Base-by-base conservation (phyloP, 2,888 invertebrate genomes). In the Drosophila borealis region DNA sequence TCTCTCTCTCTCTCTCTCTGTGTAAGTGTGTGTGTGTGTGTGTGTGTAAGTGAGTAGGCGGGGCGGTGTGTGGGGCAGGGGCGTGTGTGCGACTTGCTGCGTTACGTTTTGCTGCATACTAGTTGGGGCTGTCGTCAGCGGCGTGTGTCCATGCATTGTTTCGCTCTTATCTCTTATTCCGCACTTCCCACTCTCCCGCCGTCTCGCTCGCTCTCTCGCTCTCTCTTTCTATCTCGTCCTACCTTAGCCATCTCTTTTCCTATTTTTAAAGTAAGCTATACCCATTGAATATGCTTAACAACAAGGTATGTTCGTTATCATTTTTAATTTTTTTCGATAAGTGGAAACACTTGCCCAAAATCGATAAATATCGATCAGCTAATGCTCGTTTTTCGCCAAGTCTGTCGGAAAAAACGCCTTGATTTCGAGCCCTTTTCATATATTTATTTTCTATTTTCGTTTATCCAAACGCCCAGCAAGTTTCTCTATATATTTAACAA, bases 121-220 rank as follows among this genome's bases (percentile, higher is more conserved):
- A 29, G 29, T 29, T 29, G 8, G 8, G 29, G 29, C 29, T 29
- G 29, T 29, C 29, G 29, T 25, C 25, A 1, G 25, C 6, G 25
- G 25, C 25, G 25, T 25, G 25, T 25, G 25, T 29, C 2, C 29
- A 29, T 29, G 29, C 45, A 50, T 33, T 29, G 41, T 44, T 37
- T 34, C 33, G 3, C 63, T 49, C 46, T 41, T 42, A 59, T 42
- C 17, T 6, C 53, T 41, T 42, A 41, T 33, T 41, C 33, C 33
- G 4, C 41, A 33, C 53, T 17, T 19, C 17, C 8, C 29, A 14
- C 17, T 13, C 8, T 53, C 17, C 8, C 2, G 2, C 11, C 11
- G 13, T 10, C 25, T 8, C 25, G 2, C 25, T 6, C 25, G 1
- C 29, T 8, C 4, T 2, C 11, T 13, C 2, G 25, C n/a, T 10